Conservation (phyloP, 2,113 vertebrate species). For the Equus przewalskii region DNA sequence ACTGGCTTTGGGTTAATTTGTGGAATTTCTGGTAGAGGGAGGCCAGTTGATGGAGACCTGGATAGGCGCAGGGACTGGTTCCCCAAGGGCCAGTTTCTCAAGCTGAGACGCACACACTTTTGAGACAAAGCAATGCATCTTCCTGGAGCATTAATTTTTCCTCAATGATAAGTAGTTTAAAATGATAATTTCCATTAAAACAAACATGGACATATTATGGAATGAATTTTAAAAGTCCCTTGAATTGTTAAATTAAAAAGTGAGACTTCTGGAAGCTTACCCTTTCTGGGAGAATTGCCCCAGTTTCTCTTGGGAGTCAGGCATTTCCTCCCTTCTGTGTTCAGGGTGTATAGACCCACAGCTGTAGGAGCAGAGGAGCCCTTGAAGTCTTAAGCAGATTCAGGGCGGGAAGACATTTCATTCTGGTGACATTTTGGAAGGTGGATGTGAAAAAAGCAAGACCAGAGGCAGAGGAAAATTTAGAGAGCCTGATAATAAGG, state of each 20-base stretch:
- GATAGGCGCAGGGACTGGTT: neutral
- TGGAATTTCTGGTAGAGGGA: neutral
- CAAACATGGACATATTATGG: neutral
- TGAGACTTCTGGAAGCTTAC: slow-evolving; percentile 14
- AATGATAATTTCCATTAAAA: slow-evolving; percentile 29
- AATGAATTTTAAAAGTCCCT: neutral
- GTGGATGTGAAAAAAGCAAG: neutral
- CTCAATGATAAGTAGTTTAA: neutral
- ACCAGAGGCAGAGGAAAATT: neutral
- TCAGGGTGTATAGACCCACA: neutral
- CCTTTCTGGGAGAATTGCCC: neutral
- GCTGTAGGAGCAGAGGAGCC: neutral
- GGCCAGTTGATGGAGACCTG: neutral
- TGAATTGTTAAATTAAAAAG: slow-evolving; percentile 51
- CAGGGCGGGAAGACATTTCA: neutral
- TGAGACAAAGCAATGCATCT: neutral
- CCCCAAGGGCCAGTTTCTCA: neutral
- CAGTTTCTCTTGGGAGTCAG: neutral
- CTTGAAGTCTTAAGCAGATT: neutral
- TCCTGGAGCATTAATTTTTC: neutral
- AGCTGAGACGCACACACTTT: too few species aligned
- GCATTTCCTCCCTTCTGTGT: neutral
- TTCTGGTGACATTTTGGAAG: neutral
- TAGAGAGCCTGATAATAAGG: neutral
- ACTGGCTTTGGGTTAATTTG: neutral